These are phyloP conservation scores for Steatocranus sp. DNA, from an alignment of 2,797 vertebrate genomes.

Conservation along the genomic window DNA sequence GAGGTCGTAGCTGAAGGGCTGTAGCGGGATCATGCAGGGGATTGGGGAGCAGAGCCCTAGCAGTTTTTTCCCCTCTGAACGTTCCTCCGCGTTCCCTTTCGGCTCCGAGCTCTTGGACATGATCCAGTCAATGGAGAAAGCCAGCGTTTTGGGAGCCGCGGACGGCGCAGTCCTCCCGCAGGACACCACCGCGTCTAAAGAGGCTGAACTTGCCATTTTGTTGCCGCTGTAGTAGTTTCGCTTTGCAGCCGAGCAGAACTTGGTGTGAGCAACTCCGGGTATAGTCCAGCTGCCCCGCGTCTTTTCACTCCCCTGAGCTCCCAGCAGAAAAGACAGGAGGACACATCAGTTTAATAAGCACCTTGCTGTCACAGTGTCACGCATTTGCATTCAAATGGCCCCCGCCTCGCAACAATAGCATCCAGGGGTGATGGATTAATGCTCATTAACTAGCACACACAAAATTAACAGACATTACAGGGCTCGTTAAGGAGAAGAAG, in stretches of 20 bases:
- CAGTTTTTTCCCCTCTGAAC: constrained; percentile 80
- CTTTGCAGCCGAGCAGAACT: constrained; percentile 51
- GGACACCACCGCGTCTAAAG: constrained; percentile 87
- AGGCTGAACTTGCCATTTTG: constrained; percentile 85
- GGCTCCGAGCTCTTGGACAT: constrained; percentile 93
- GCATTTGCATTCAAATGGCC: constrained; percentile 93
- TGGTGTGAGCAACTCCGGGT: constrained; percentile 73
- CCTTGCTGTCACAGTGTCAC: constrained; percentile 84
- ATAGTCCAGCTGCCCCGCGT: constrained; percentile 54
- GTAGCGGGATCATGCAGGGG: constrained; percentile 91
- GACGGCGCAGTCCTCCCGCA: constrained; percentile 81
- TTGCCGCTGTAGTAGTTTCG: not conserved
- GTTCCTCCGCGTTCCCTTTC: constrained; percentile 70
- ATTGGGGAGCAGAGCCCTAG: constrained; percentile 87
- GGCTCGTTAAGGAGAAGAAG: constrained; percentile 68
- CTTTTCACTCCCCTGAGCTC: constrained; percentile 77
- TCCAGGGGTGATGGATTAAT: constrained; percentile 90
- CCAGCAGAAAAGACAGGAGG: constrained; percentile 82
- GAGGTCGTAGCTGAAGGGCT: constrained; percentile 88
- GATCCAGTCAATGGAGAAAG: constrained; percentile 98
- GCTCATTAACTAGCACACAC: constrained; percentile 87
- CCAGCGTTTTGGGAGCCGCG: constrained; percentile 87
- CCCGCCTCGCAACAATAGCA: constrained; percentile 83
- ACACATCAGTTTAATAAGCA: constrained; percentile 91
- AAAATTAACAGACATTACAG: constrained; percentile 82